Evolutionary conservation across 2,797 vertebrate species (phyloP), one percentile per base, ranked within the genome.

Genomic region (Aphelocoma californica): DNA sequence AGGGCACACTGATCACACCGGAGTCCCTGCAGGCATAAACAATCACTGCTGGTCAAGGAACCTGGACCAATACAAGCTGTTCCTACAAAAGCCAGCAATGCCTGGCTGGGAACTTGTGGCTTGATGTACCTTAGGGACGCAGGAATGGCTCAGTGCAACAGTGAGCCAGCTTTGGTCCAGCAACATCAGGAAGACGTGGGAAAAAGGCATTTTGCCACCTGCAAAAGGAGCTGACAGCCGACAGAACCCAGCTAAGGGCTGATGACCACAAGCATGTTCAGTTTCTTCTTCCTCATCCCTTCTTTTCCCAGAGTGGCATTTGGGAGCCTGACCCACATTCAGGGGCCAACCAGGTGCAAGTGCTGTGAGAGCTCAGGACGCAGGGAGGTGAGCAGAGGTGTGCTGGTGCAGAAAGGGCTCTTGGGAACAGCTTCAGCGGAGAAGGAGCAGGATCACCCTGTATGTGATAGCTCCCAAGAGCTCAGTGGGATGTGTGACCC

Each of bases 101-200:
- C 18, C 38, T 87, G 86, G 12, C 44, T 65, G 54, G 61, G 48
- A 90, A 82, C 45, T 44, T 3, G 1, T 64, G 73, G 80, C 73
- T 54, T 56, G 50, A 57, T 86, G 42, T 84, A 77, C 66, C 62
- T 70, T 75, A 67, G 48, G 67, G 57, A 73, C 3, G 4, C 7
- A 3, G 67, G 54, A 89, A 94, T 15, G 72, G 88, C 91, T 95
- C 92, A 85, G 60, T 40, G 15, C 77, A 73, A 88, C 51, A 80
- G 64, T 13, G 86, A 96, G 90, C 91, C 95, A 94, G 67, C 94
- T 96, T 94, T 96, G 96, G 96, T 94, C 95, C 95, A 93, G 90
- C 67, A 94, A 57, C 83, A 62, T 85, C 78, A 88, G 90, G 94
- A 96, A 97, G 93, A 96, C 24, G 0, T 58, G 82, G 94, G 93